Conservation (phyloP, 1,140 invertebrate species). For the Aricia agestis region DNA sequence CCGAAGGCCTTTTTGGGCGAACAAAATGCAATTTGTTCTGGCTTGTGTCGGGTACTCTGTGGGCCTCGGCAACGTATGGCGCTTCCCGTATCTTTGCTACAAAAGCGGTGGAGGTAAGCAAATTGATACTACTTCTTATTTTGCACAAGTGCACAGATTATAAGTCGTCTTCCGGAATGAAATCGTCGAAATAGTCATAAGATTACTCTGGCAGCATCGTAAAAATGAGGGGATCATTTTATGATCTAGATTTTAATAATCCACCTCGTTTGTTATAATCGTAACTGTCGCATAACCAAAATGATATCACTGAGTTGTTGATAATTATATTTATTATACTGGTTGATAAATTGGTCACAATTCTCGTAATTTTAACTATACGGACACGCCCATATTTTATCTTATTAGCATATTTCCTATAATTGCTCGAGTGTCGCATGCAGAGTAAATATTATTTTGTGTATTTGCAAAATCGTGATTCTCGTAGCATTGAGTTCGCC, state of each 20-base stretch:
- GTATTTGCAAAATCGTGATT: conserved; percentile 9
- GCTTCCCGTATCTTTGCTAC: conserved; percentile 90
- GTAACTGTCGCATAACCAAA: neutral
- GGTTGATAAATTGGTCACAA: conserved; percentile 7
- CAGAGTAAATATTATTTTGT: conserved; percentile 3
- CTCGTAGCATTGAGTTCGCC: neutral
- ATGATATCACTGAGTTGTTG: neutral
- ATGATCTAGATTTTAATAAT: neutral
- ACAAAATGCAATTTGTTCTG: conserved; percentile 92
- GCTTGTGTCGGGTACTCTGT: conserved; percentile 95
- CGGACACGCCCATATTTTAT: neutral
- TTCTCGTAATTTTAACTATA: neutral
- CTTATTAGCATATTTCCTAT: conserved; percentile 6
- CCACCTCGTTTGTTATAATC: neutral
- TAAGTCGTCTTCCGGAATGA: no score
- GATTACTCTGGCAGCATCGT: no score
- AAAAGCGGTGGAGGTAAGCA: conserved; percentile 88
- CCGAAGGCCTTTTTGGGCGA: conserved; percentile 88
- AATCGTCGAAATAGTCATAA: no score
- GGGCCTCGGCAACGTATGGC: conserved; percentile 94
- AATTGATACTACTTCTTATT: neutral
- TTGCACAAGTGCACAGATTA: no score
- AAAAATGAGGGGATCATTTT: conserved; percentile 12
- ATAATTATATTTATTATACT: neutral
- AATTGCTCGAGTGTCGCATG: neutral